A percentile compares a stretch with the other conserved stretches of the same genome.
Conservation (phyloP, 2,888 invertebrate species). For the Caenorhabditis zanzibari region DNA sequence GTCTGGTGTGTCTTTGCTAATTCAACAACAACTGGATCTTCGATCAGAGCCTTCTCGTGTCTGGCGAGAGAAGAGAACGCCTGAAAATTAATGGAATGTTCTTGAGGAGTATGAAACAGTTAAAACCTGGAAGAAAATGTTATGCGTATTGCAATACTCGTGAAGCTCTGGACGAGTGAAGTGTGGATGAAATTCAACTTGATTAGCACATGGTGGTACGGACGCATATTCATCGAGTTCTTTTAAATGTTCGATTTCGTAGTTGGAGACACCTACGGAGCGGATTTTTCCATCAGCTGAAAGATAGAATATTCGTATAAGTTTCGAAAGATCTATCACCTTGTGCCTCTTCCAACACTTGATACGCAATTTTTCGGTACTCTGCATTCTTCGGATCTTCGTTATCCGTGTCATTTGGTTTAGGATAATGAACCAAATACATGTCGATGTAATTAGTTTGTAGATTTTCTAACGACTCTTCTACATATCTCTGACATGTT, state of each 20-base stretch:
- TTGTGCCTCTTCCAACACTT: constrained; percentile 87
- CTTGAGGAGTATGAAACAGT: too few species aligned
- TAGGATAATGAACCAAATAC: constrained; percentile 90
- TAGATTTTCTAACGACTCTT: constrained; percentile 76
- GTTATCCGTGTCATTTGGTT: constrained; percentile 85
- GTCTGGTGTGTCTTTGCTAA: constrained; percentile 86
- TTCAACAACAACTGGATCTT: constrained; percentile 86
- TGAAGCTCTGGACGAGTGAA: constrained; percentile 83
- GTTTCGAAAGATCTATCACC: constrained; percentile 46
- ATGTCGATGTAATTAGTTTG: constrained; percentile 78
- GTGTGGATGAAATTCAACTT: constrained; percentile 85
- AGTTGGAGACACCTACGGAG: constrained; percentile 93
- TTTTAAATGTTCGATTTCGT: constrained; percentile 88
- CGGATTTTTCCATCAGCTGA: constrained; percentile 85
- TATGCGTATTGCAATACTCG: constrained; percentile 83
- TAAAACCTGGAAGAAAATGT: constrained; percentile 83
- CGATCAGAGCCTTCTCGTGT: constrained; percentile 85
- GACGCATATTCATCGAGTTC: constrained; percentile 85
- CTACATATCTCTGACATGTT: constrained; percentile 64
- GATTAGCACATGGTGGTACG: constrained; percentile 71
- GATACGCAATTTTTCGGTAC: constrained; percentile 88
- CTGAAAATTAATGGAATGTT: constrained; percentile 77
- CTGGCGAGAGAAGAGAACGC: constrained; percentile 85
- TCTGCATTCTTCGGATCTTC: constrained; percentile 86
- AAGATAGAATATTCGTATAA: constrained; percentile 68